Evolutionary conservation across 2,797 vertebrate species (phyloP).

Genomic region (Lateolabrax maculatus): DNA sequence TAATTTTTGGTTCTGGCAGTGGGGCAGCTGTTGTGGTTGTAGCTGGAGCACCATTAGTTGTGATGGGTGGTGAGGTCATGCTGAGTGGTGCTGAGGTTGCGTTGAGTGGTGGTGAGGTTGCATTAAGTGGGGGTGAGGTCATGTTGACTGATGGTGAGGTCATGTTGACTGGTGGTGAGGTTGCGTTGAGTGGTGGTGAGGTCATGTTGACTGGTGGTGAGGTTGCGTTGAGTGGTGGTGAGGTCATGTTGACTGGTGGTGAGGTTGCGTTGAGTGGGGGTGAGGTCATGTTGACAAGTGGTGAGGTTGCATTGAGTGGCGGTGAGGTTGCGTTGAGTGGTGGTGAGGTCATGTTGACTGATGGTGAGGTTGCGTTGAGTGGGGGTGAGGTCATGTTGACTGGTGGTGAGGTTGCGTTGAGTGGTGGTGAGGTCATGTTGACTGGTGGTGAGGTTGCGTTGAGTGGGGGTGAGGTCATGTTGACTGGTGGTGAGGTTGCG

Average conservation of each 20-base stretch:
- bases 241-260: neutral
- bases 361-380: neutral
- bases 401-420: too few relatives aligned
- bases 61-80: too few relatives aligned
- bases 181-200: neutral
- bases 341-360: neutral
- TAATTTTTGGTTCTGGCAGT: neutral
- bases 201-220: neutral
- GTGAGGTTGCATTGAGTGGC: neutral
- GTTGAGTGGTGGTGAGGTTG: neutral
- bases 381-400: too few relatives aligned
- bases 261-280: neutral
- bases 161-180: too few relatives aligned
- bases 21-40: neutral
- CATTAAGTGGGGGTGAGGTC: neutral
- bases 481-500: neutral
- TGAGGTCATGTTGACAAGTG: neutral
- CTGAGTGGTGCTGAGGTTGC: neutral
- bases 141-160: neutral
- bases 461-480: neutral
- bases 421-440: neutral
- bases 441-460: neutral
- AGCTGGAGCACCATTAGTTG: neutral
- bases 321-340: neutral
- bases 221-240: neutral